A percentile compares a stretch with the other conserved stretches of the same genome.
Evolutionary conservation across 2,888 invertebrate species (phyloP).

Genomic region (Lissocephala sabroskyi): DNA sequence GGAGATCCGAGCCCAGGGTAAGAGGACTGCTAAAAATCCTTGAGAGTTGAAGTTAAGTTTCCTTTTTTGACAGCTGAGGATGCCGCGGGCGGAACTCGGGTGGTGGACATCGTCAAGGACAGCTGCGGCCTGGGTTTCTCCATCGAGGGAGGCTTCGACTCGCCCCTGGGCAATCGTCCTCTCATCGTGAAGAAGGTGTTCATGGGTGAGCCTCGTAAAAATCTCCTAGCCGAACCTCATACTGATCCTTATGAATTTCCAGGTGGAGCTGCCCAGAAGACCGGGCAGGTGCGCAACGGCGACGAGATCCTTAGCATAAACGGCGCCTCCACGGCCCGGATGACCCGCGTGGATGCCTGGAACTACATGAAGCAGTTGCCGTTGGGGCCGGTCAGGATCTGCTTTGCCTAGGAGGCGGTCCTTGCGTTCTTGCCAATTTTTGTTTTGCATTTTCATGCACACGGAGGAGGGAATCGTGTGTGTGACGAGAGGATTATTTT

Average conservation of each 20-base stretch:
- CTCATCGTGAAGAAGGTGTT: constrained; percentile 94
- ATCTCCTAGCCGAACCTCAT: too few species aligned
- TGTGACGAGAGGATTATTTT: constrained; percentile 13
- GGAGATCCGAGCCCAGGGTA: constrained; percentile 70
- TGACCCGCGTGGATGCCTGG: constrained; percentile 97
- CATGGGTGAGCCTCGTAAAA: constrained; percentile 79
- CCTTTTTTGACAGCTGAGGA: constrained; percentile 47
- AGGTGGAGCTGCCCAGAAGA: constrained; percentile 93
- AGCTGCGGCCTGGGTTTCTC: constrained; percentile 95
- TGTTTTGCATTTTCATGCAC: constrained; percentile 51
- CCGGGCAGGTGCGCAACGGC: constrained; percentile 85
- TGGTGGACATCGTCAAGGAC: constrained; percentile 75
- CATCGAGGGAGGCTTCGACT: constrained; percentile 93
- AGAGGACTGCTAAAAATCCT: constrained; percentile 10
- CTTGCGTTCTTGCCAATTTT: constrained; percentile 28
- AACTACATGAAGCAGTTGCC: constrained; percentile 91
- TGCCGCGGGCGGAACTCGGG: constrained; percentile 48
- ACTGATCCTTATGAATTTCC: background rate
- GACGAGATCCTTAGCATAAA: constrained; percentile 91
- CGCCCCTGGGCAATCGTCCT: constrained; percentile 90
- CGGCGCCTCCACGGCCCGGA: constrained; percentile 83
- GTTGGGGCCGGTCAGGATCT: constrained; percentile 82
- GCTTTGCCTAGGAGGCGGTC: constrained; percentile 50
- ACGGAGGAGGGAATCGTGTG: constrained; percentile 19
- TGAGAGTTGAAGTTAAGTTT: background rate